Conservation (phyloP, 2,797 vertebrate genomes). For the Megaceryle alcyon region DNA sequence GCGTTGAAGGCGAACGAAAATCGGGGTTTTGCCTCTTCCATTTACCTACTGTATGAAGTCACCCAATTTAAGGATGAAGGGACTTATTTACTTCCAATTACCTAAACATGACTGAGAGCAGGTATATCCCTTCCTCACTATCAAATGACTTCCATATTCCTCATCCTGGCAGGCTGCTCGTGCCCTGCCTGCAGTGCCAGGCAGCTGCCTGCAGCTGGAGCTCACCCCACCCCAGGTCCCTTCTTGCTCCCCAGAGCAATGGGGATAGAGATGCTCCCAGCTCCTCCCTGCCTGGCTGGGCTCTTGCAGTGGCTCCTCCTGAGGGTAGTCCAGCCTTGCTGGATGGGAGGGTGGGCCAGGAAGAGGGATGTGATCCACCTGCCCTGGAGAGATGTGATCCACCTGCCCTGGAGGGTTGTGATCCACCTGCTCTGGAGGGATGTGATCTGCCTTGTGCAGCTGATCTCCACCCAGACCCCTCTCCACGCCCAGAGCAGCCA, state of each 20-base stretch:
- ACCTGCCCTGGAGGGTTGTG: background rate
- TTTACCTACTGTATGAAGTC: background rate
- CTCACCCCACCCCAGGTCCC: background rate
- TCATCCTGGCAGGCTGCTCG: background rate
- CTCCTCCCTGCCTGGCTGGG: too few species aligned
- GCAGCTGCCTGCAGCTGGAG: background rate
- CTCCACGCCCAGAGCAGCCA: rapidly evolving
- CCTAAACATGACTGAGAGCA: conserved; percentile 1
- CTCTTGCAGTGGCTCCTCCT: background rate
- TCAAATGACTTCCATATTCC: background rate
- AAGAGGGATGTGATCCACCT: background rate
- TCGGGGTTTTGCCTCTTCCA: conserved; percentile 29
- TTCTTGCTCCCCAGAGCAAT: background rate
- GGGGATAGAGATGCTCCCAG: background rate
- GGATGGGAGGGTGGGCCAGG: rapidly evolving
- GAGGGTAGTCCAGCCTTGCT: rapidly evolving
- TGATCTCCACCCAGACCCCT: background rate
- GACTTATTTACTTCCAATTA: conserved; percentile 38
- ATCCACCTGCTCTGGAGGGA: background rate
- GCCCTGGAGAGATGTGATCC: background rate
- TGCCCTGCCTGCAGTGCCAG: rapidly evolving
- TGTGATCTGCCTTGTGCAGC: background rate
- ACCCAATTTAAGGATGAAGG: background rate
- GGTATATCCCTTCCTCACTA: background rate
- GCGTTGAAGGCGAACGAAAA: conserved; percentile 23